A percentile compares a stretch with the other conserved stretches of the same genome.
Conservation (phyloP, 2,113 vertebrate genomes). For the Festucalex cinctus region DNA sequence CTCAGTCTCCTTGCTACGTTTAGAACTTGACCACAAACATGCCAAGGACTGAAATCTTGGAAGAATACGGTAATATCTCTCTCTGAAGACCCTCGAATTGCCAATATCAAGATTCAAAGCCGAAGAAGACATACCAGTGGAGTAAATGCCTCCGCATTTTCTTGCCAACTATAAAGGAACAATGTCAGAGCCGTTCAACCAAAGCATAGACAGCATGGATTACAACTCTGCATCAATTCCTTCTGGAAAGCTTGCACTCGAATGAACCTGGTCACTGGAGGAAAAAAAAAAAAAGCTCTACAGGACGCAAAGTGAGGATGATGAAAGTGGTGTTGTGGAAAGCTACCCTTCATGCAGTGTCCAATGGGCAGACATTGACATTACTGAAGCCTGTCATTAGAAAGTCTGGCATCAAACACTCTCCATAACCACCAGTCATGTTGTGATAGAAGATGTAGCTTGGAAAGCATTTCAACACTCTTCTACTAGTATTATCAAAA, state of each 20-base stretch:
- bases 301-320: background rate
- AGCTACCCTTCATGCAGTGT: background rate
- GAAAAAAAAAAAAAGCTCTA: background rate
- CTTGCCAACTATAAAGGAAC: background rate
- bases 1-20: background rate
- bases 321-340: background rate
- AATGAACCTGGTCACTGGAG: background rate
- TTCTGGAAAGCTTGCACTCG: background rate
- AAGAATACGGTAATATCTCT: background rate
- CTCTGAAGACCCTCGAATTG: background rate
- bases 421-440: background rate
- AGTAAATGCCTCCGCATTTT: background rate
- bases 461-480: background rate
- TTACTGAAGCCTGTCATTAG: background rate
- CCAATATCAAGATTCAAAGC: conserved; percentile 1
- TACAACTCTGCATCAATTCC: background rate
- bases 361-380: background rate
- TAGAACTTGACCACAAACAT: background rate
- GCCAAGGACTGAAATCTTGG: background rate
- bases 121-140: background rate
- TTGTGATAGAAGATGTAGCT: background rate
- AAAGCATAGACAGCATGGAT: background rate
- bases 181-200: background rate
- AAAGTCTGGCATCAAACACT: background rate
- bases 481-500: background rate